Conservation (phyloP, 30 jellyfish, hydroid and myxozoan species). For the Nemopilema nomurai region DNA sequence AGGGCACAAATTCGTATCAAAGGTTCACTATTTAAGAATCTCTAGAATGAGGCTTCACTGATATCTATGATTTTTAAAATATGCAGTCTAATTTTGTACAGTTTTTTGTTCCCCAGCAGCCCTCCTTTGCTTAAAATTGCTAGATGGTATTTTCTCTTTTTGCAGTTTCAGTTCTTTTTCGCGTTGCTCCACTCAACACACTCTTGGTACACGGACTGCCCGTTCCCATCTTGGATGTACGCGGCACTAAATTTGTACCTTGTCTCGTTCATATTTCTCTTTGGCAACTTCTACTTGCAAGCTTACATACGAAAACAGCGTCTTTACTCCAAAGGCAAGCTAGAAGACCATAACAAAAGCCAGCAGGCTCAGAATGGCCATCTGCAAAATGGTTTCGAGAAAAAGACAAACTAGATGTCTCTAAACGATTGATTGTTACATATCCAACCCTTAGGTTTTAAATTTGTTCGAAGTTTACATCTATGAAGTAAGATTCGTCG, state of each 20-base stretch:
- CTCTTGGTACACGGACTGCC: conserved; percentile 78
- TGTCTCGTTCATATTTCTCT: conserved; percentile 80
- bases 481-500: neutral
- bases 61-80: too few species aligned
- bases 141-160: neutral
- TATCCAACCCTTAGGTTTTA: neutral
- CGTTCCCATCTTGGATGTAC: conserved; percentile 90
- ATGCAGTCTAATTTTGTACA: neutral
- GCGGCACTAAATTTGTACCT: conserved; percentile 66
- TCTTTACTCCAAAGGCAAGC: conserved; percentile 17
- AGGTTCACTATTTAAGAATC: too few species aligned
- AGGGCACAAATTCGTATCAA: too few species aligned
- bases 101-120: neutral
- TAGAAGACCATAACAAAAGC: conserved; percentile 2
- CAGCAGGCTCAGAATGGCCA: conserved; percentile 26
- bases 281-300: conserved; percentile 91
- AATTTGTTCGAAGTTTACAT: too few species aligned
- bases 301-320: conserved; percentile 78
- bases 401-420: conserved; percentile 38
- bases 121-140: neutral
- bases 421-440: neutral
- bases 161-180: conserved; percentile 82
- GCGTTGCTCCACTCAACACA: conserved; percentile 74
- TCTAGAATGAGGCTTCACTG: too few species aligned
- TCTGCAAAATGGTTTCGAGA: conserved; percentile 27